phyloP scores from a whole-genome alignment of 1,140 invertebrate genomes.

The Drosophila erecta region DNA sequence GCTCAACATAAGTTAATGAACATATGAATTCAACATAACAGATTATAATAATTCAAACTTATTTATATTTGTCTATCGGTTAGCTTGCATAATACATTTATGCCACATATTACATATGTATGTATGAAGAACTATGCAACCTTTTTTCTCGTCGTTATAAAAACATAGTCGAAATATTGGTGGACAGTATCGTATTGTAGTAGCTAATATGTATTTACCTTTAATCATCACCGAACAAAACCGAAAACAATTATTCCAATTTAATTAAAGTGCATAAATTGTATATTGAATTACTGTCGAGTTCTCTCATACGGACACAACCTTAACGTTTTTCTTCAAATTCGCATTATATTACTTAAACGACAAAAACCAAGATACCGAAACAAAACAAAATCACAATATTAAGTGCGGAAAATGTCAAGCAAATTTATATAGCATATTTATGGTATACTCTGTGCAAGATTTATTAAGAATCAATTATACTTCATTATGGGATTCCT shows the following conservation, averaged over 20 bases:
- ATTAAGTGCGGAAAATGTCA: slow-evolving; percentile 45
- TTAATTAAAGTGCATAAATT: slow-evolving; percentile 74
- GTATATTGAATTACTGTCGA: slow-evolving; percentile 72
- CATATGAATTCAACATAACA: slow-evolving; percentile 59
- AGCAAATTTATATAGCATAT: slow-evolving; percentile 75
- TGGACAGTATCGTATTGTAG: slow-evolving; percentile 74
- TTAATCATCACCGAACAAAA: slow-evolving; percentile 67
- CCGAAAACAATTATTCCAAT: slow-evolving; percentile 58
- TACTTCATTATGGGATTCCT: no score
- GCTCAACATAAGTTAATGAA: slow-evolving; percentile 61
- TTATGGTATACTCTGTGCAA: slow-evolving; percentile 78
- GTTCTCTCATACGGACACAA: slow-evolving; percentile 57
- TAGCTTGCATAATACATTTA: slow-evolving; percentile 61
- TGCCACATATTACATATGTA: slow-evolving; percentile 52
- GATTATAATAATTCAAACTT: slow-evolving; percentile 45
- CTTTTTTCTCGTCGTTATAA: slow-evolving; percentile 76
- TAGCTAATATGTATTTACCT: slow-evolving; percentile 70
- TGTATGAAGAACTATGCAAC: slow-evolving; percentile 45
- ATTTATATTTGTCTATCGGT: slow-evolving; percentile 70
- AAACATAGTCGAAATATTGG: slow-evolving; percentile 78
- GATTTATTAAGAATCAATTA: slow-evolving; percentile 79
- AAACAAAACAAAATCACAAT: slow-evolving; percentile 49
- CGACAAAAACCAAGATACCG: slow-evolving; percentile 31
- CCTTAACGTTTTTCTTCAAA: slow-evolving; percentile 62
- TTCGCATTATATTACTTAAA: slow-evolving; percentile 70